These are phyloP conservation scores for Podocnemis expansa DNA, from an alignment of 2,113 vertebrate species.

Conservation along the genomic window DNA sequence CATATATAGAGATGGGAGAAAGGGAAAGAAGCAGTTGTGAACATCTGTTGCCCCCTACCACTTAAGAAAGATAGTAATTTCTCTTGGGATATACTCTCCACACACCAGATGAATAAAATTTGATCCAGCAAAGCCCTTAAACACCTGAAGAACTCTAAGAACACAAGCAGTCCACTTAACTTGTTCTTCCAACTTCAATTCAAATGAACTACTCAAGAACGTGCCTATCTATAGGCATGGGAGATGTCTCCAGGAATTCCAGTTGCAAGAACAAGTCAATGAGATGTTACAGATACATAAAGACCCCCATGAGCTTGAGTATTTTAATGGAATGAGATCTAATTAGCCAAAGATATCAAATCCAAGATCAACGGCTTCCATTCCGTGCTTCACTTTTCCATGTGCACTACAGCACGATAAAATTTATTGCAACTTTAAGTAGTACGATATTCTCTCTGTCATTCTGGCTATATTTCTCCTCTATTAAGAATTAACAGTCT, in stretches of 20 bases:
- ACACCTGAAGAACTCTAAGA: background rate
- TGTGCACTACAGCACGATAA: accelerated
- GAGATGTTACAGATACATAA: background rate
- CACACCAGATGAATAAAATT: background rate
- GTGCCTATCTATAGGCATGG: background rate
- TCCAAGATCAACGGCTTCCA: background rate
- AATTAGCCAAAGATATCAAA: background rate
- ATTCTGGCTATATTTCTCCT: background rate
- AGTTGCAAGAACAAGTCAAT: background rate
- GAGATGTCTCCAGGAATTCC: background rate
- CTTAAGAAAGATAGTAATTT: background rate
- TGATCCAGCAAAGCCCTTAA: background rate
- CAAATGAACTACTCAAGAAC: background rate
- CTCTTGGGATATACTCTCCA: background rate
- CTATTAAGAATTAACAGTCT: background rate
- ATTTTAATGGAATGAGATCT: background rate
- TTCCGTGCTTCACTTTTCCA: background rate
- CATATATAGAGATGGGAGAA: background rate
- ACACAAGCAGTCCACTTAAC: background rate
- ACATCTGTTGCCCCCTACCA: background rate
- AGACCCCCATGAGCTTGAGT: background rate
- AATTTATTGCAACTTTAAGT: background rate
- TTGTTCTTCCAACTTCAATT: background rate
- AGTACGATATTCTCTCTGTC: background rate
- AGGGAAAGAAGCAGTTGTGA: background rate